Evolutionary conservation across 2,888 invertebrate genomes (phyloP), one percentile per base, ranked within the genome.

Genomic region (Netelia melanura): DNA sequence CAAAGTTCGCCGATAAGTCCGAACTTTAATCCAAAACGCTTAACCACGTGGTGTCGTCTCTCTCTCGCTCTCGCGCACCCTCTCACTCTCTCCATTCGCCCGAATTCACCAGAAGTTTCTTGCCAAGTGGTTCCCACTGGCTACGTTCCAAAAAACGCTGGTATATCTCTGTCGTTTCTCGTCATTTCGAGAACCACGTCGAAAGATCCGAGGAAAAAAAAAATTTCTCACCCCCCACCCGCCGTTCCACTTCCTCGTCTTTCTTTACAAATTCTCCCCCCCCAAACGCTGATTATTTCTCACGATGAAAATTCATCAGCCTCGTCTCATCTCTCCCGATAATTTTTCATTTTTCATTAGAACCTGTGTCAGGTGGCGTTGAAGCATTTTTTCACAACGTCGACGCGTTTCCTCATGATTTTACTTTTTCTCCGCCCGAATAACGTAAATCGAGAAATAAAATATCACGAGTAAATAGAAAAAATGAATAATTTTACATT

Each of bases 141-240:
- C 84, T 68, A 81, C 61, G 80, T 81, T 76, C 80, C 78, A 56
- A 75, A 81, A 77, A 78, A 74, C 8, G 68, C 44, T 62, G 43
- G 71, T 10, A 61, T 72, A 30, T 62, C 71, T 43, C 67, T 25
- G 38, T 75, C 68, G 62, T 81, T 74, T 38, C 74, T 58, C 38
- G 68, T 74, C 81, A 81, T 78, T 14, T 81, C 78, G 64, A 21
- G 30, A 71, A 64, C 8, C 67, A 58, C 10, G 30, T 17, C 43
- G 6, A 10, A 38, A 43, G 25, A 30, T 21, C 30, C n/a, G 23
- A 6, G 10, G 52, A 30, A 0, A 43, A 0, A 43, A 38, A 14
- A 56, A 80, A 44, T 14, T 72, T 17, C 10, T 70, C 10, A 5
- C 14, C n/a, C n/a, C n/a, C 52, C 30, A 14, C 23, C 14, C 14